A percentile compares a stretch with the other conserved stretches of the same genome.
These are phyloP conservation scores for Galerucella nymphaeae DNA, from an alignment of 2,888 invertebrate genomes.

Conservation along the genomic window DNA sequence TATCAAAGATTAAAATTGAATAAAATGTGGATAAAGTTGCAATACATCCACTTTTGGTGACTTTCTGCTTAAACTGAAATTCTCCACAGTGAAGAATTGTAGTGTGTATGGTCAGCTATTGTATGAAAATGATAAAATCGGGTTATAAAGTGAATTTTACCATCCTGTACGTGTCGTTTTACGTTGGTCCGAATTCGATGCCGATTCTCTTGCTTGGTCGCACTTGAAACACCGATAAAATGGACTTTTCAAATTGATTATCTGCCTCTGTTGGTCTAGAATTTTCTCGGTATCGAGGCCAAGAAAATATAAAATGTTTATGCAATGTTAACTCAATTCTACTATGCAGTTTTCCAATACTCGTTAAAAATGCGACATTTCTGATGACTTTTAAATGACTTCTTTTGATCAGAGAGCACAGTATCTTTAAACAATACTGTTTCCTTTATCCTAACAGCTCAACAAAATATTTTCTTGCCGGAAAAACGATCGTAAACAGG, in stretches of 20 bases:
- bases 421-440: no score
- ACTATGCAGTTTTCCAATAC: no score
- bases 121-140: slow-evolving; percentile 16
- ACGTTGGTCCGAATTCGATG: slow-evolving; percentile 20
- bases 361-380: no score
- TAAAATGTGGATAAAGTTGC: no score
- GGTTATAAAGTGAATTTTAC: slow-evolving; percentile 18
- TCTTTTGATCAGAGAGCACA: no score
- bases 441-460: no score
- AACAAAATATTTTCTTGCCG: no score
- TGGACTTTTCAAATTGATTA: slow-evolving; percentile 32
- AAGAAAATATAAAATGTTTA: background rate
- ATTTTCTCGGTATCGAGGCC: background rate
- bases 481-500: background rate
- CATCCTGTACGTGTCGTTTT: slow-evolving; percentile 24
- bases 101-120: slow-evolving; percentile 13
- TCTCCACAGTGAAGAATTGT: background rate
- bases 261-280: slow-evolving; percentile 7
- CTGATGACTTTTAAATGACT: no score
- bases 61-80: no score
- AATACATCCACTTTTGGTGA: no score
- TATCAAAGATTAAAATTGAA: background rate
- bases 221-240: slow-evolving; percentile 28
- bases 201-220: slow-evolving; percentile 22
- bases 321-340: background rate